A percentile compares a stretch with the other conserved stretches of the same genome.
Conservation (phyloP, 2,888 invertebrate genomes). For the Agelastica alni region DNA sequence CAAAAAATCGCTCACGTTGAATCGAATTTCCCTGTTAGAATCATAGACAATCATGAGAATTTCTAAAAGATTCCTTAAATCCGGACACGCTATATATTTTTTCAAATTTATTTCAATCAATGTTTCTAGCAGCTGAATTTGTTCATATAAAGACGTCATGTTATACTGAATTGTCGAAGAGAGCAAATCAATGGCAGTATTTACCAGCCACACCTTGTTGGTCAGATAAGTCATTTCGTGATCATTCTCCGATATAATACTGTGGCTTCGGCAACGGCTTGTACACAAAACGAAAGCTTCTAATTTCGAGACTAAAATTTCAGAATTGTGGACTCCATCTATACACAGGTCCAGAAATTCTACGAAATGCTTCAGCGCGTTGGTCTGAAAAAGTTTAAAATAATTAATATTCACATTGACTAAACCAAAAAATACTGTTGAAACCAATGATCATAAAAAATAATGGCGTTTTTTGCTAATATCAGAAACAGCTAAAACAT, state of each 20-base stretch:
- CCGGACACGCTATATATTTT: slow-evolving; percentile 59
- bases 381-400: slow-evolving; percentile 61
- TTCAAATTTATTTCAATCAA: slow-evolving; percentile 64
- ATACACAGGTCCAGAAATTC: slow-evolving; percentile 50
- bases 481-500: no score
- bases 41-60: slow-evolving; percentile 40
- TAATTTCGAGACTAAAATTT: slow-evolving; percentile 46
- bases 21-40: slow-evolving; percentile 54
- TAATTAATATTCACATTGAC: not conserved
- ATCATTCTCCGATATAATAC: slow-evolving; percentile 45
- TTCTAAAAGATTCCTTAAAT: slow-evolving; percentile 54
- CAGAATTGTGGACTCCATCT: slow-evolving; percentile 47
- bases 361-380: slow-evolving; percentile 60
- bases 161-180: slow-evolving; percentile 64
- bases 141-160: slow-evolving; percentile 67
- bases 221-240: slow-evolving; percentile 58
- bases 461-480: no score
- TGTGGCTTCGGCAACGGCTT: slow-evolving; percentile 45
- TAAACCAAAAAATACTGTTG: slow-evolving; percentile 6
- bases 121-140: slow-evolving; percentile 66
- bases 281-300: slow-evolving; percentile 51
- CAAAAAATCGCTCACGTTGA: slow-evolving; percentile 58
- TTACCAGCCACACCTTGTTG: slow-evolving; percentile 63
- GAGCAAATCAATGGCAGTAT: slow-evolving; percentile 64
- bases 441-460: no score